Evolutionary conservation across 1,140 invertebrate species (phyloP), one percentile per base, ranked within the genome.

Genomic region (Polypedilum pembai): DNA sequence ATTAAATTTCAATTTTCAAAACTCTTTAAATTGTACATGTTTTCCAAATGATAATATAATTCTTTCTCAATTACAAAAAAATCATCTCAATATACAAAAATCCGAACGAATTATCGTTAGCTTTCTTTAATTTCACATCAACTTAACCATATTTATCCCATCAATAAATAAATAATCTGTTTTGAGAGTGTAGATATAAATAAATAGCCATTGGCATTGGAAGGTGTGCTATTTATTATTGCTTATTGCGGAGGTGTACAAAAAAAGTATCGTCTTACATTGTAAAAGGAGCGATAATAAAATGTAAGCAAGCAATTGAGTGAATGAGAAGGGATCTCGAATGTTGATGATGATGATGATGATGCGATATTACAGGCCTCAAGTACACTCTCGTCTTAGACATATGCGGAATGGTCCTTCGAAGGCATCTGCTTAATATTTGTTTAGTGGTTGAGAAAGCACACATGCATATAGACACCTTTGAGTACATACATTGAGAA

Each of bases 341-440:
- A 12, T 45, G 15, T 45, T 7, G 41, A 45, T 12, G 10, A 56
- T 56, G 45, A 56, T 56, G 45, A 56, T 56, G 45, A 56, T 15
- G 45, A 56, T 56, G n/a, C 15, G 45, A 56, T 56, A 56, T 56
- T 56, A 56, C 45, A 56, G 45, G 45, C 45, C 45, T 56, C 45
- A 56, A 56, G 45, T 56, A 56, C 45, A 15, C 12, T 56, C n/a
- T 56, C 45, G 45, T n/a, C 12, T n/a, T 56, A 56, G 3, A n/a
- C n/a, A n/a, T 56, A 56, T 56, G 12, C n/a, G 8, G 12, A 33
- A 33, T 33, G 24, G 45, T 12, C 10, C 45, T 15, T n/a, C 45
- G 12, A 56, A 56, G 12, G 10, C 45, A n/a, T 56, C 8, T 45
- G 8, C n/a, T 56, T 4, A 56, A 56, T 56, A 56, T 56, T 56